phyloP scores from a whole-genome alignment of 2,888 invertebrate genomes.

The Argyresthia albistria region DNA sequence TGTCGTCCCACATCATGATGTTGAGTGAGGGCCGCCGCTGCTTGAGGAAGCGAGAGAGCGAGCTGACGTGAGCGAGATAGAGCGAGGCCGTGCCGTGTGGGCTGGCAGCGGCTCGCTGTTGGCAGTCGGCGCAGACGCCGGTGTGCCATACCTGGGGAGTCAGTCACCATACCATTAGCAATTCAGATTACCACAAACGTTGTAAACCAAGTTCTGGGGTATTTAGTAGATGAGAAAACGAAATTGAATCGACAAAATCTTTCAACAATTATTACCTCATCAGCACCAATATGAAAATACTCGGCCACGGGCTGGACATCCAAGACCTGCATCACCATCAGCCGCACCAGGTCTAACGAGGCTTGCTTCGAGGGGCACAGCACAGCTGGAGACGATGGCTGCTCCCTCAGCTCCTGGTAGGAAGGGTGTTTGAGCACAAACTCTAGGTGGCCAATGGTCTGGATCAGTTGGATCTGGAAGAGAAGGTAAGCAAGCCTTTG shows the following conservation, averaged over 20 bases:
- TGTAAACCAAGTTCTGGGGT: too few relatives aligned
- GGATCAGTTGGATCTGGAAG: conserved; percentile 79
- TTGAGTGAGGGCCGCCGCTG: conserved; percentile 74
- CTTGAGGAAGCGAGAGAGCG: conserved; percentile 73
- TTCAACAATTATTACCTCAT: conserved; percentile 82
- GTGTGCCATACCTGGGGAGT: conserved; percentile 81
- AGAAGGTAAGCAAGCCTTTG: not conserved
- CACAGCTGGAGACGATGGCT: conserved; percentile 76
- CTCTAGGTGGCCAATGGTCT: conserved; percentile 91
- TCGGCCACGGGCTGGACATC: conserved; percentile 75
- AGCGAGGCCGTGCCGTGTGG: conserved; percentile 70
- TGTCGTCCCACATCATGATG: conserved; percentile 91
- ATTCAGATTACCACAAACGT: too few relatives aligned
- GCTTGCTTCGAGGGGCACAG: conserved; percentile 80
- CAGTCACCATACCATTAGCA: too few relatives aligned
- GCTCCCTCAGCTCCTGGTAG: conserved; percentile 77
- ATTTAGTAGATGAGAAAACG: too few relatives aligned
- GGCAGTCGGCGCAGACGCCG: conserved; percentile 74
- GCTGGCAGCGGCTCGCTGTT: conserved; percentile 46
- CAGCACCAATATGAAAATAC: conserved; percentile 86
- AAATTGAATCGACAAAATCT: too few relatives aligned
- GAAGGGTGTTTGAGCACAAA: conserved; percentile 83
- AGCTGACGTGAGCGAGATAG: conserved; percentile 78
- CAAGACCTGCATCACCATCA: conserved; percentile 81
- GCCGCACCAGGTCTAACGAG: conserved; percentile 73